Percentiles rank a stretch among this genome's conserved stretches.
Conservation (phyloP, 2,113 vertebrate species). For the Callithrix jacchus region DNA sequence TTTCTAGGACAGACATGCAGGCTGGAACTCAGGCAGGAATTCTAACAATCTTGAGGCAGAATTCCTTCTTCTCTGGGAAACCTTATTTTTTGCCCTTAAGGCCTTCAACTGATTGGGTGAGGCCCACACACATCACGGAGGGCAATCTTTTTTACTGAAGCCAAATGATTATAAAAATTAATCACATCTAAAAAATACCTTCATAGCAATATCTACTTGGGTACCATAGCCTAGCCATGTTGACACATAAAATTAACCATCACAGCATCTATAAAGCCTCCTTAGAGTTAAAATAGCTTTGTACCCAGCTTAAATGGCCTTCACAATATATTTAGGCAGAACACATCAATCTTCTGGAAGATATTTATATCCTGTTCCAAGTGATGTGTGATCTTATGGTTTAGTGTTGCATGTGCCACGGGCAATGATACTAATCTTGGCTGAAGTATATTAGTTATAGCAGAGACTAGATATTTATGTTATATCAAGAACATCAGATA, state of each 20-base stretch:
- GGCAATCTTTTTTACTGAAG: neutral
- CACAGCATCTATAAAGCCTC: neutral
- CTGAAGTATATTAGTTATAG: neutral
- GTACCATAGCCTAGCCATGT: neutral
- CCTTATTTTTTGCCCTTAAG: neutral
- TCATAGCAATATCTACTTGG: neutral
- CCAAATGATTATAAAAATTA: neutral
- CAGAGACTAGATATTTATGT: neutral
- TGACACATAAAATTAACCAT: slow-evolving; percentile 29
- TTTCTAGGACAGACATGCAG: neutral
- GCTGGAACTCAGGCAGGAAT: neutral
- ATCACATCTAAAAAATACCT: neutral
- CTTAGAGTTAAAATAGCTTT: neutral
- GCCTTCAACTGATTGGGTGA: neutral
- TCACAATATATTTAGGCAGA: slow-evolving; percentile 29
- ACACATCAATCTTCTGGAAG: neutral
- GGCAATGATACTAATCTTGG: slow-evolving; percentile 17
- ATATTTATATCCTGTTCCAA: slow-evolving; percentile 14
- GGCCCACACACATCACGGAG: neutral
- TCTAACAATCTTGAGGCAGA: neutral
- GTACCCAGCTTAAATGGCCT: neutral
- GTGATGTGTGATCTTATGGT: neutral
- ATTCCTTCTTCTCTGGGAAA: neutral
- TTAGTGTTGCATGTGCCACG: neutral
- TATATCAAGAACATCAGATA: slow-evolving; percentile 4